Evolutionary conservation across 2,888 invertebrate species (phyloP).

Genomic region (Heliconius ethilla): DNA sequence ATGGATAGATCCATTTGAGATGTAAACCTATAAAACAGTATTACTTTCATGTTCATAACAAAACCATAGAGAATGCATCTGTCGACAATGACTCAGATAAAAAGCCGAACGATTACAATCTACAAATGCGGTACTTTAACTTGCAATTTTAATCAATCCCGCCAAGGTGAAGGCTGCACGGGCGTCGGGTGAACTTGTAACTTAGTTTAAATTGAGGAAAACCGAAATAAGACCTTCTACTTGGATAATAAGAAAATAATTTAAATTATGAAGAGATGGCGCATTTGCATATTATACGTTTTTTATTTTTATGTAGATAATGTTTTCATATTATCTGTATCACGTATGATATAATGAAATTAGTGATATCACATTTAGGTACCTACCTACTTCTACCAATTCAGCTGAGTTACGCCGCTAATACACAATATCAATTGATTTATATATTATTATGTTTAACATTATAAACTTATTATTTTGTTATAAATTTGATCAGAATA

Average conservation of each 20-base stretch:
- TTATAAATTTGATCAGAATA: background rate
- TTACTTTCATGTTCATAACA: background rate
- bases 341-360: background rate
- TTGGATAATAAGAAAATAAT: background rate
- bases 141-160: conserved; percentile 36
- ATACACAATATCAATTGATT: background rate
- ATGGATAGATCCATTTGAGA: no score
- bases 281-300: background rate
- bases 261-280: background rate
- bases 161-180: conserved; percentile 35
- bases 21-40: background rate
- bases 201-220: conserved; percentile 14
- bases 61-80: background rate
- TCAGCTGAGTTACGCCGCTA: background rate
- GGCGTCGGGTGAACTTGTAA: conserved; percentile 10
- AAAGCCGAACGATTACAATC: conserved; percentile 21
- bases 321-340: background rate
- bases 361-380: background rate
- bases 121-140: conserved; percentile 20
- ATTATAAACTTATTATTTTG: background rate
- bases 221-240: conserved; percentile 3
- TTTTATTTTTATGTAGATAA: background rate
- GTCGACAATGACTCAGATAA: background rate
- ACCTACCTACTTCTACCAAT: background rate
- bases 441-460: background rate